Percentiles rank a stretch among this genome's conserved stretches.
Conservation (phyloP, 2,113 vertebrate genomes). For the Esox niger region DNA sequence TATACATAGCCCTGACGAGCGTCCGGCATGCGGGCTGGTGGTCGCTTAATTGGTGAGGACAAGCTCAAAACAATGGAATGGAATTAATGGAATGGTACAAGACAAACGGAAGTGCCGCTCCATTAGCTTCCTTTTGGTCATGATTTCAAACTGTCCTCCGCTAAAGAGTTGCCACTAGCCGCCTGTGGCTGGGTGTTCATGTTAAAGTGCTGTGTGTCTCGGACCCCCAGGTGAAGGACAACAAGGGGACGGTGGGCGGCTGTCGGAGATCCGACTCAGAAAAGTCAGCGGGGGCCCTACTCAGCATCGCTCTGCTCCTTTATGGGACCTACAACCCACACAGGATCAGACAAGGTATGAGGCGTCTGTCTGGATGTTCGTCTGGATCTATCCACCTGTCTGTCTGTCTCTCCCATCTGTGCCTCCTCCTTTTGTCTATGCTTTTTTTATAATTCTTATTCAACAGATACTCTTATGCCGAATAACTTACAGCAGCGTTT, state of each 20-base stretch:
- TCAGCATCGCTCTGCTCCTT: constrained; percentile 53
- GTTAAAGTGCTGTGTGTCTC: constrained; percentile 22
- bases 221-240: constrained; percentile 65
- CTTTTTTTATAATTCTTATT: too few species aligned
- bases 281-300: constrained; percentile 46
- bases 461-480: too few species aligned
- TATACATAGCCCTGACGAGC: too few species aligned
- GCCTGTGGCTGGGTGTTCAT: constrained; percentile 4
- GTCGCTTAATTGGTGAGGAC: too few species aligned
- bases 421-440: neutral
- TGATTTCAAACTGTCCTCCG: too few species aligned
- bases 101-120: too few species aligned
- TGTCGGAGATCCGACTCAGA: constrained; percentile 42
- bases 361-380: constrained; percentile 24
- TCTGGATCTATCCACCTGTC: constrained; percentile 7
- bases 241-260: constrained; percentile 47
- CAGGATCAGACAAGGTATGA: constrained; percentile 33
- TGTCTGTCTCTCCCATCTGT: neutral
- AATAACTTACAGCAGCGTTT: too few species aligned
- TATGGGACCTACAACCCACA: constrained; percentile 56
- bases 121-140: too few species aligned
- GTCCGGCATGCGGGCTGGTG: too few species aligned
- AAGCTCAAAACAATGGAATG: too few species aligned
- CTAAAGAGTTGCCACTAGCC: too few species aligned
- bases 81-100: too few species aligned